Evolutionary conservation across 2,113 vertebrate species (phyloP), one percentile per base, ranked within the genome.

Genomic region (Alaudala cheleensis): DNA sequence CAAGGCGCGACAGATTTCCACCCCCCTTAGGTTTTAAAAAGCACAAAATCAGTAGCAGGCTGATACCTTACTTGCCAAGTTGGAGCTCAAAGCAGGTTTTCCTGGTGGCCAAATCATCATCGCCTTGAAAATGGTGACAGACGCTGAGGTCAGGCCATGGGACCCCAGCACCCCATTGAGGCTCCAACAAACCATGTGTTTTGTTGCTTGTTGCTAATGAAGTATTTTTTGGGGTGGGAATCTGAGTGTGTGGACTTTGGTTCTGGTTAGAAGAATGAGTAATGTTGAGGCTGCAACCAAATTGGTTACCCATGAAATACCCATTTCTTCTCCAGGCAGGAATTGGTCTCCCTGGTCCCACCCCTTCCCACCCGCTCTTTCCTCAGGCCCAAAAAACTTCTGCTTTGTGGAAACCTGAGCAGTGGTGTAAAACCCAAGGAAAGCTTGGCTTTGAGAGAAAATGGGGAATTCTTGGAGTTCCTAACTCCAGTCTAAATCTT

Each of bases 91-190:
- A 97, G 97, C 97, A 96, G 90, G 90, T 96, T 97, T 97, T 97
- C 96, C 93, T 96, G 96, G 96, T 97, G 97, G 96, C 97, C 97
- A 95, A 96, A 79, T 97, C 16, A 4, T 96, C 97, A 93, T 96
- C 5, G 90, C 96, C 95, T 97, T 94, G 94, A 88, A 95, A 97
- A 96, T 74, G 97, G 97, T 97, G 97, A 97, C 97, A 98, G 98
- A 97, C 47, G 82, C 26, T 65, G 95, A 76, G 91, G 93, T 95
- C 81, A 61, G 81, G 57, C 44, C 3, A 5, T 28, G 39, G 54
- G n/a, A 86, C 51, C 82, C 56, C 2, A 4, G 9, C 72, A 91
- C 47, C 53, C 5, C 14, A 2, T 26, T 0, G 2, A 56, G 34
- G 51, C 81, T 88, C 45, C 0, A 0, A 34, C 72, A 78, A 82